Conservation (phyloP, 2,113 vertebrate species). For the Tapirus terrestris region DNA sequence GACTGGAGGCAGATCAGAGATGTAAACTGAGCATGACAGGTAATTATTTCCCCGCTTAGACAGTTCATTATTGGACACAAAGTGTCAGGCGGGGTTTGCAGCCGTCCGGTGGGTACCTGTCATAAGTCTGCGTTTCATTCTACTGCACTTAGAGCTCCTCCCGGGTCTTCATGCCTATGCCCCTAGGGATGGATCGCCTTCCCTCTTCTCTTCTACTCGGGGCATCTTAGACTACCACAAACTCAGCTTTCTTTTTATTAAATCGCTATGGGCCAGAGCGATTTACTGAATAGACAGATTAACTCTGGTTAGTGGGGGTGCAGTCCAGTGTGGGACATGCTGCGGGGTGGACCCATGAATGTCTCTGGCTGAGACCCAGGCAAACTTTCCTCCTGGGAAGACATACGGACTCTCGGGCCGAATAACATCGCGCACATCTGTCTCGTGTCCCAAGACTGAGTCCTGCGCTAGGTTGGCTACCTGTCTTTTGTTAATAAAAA, state of each 20-base stretch:
- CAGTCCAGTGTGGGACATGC: background rate
- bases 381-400: background rate
- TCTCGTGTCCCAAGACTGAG: background rate
- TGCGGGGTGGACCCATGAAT: background rate
- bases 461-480: background rate
- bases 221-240: background rate
- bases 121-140: background rate
- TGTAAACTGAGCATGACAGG: background rate
- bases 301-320: background rate
- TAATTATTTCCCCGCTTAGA: background rate
- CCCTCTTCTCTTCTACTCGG: background rate
- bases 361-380: background rate
- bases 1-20: background rate
- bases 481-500: background rate
- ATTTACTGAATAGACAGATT: background rate
- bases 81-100: background rate
- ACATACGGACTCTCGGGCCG: background rate
- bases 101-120: background rate
- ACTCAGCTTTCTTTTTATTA: background rate
- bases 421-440: background rate
- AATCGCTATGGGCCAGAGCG: background rate
- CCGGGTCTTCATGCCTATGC: background rate
- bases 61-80: background rate
- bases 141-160: background rate
- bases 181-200: slow-evolving; percentile 27